These are phyloP conservation scores for Scophthalmus maximus DNA, from an alignment of 2,113 vertebrate species.

Conservation along the genomic window DNA sequence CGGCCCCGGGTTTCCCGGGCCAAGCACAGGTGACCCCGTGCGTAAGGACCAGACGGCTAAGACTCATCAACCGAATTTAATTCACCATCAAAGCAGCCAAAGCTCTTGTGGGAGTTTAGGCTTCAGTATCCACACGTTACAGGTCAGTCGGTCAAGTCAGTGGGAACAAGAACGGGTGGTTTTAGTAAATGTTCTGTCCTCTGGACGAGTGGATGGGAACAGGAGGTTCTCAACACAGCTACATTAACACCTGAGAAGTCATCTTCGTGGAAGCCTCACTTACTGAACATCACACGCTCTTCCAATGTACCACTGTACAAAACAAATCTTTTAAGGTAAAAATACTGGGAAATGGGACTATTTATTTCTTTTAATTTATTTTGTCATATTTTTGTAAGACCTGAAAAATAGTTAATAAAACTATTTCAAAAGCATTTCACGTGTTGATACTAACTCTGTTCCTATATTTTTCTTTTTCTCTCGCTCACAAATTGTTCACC, in stretches of 20 bases:
- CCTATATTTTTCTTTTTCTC: neutral
- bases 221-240: slow-evolving; percentile 46
- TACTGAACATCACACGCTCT: slow-evolving; percentile 80
- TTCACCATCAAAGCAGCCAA: slow-evolving; percentile 28
- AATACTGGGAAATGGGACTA: slow-evolving; percentile 83
- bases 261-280: slow-evolving; percentile 75
- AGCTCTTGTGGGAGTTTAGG: slow-evolving; percentile 1
- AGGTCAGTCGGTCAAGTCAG: slow-evolving; percentile 20
- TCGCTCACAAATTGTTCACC: neutral
- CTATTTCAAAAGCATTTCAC: slow-evolving; percentile 77
- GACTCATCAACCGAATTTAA: slow-evolving; percentile 6
- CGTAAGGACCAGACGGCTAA: slow-evolving; percentile 12
- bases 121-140: neutral
- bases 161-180: neutral
- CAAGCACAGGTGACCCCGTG: slow-evolving; percentile 3
- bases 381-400: slow-evolving; percentile 99
- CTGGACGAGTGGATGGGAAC: slow-evolving; percentile 35
- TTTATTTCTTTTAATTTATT: slow-evolving; percentile 99
- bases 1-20: neutral
- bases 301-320: slow-evolving; percentile 85
- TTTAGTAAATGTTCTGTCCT: slow-evolving; percentile 27
- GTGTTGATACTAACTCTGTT: slow-evolving; percentile 36
- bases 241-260: slow-evolving; percentile 57
- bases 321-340: slow-evolving; percentile 75
- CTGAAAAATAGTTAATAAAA: slow-evolving; percentile 97